Evolutionary conservation across 2,797 vertebrate genomes (phyloP).

Genomic region (Buceros bicornis): DNA sequence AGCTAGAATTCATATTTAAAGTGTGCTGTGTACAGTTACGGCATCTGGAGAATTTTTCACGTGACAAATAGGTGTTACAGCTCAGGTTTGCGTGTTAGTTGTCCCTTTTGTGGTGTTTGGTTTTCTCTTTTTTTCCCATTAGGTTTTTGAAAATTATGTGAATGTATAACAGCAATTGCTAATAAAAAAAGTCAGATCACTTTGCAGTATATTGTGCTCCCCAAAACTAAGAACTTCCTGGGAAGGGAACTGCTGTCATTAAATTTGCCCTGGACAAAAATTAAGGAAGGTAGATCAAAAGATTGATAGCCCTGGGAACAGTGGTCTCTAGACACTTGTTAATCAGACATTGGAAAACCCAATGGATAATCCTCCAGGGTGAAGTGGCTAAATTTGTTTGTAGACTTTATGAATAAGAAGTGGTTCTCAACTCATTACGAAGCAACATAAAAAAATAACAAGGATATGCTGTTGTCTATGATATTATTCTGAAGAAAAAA

Average conservation of each 20-base stretch:
- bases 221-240: neutral
- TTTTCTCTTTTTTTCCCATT: neutral
- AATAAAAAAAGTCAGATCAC: neutral
- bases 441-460: slow-evolving; percentile 43
- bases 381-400: slow-evolving; percentile 71
- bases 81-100: neutral
- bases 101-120: neutral
- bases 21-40: neutral
- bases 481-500: neutral
- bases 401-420: slow-evolving; percentile 70
- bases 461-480: slow-evolving; percentile 20
- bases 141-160: slow-evolving; percentile 4
- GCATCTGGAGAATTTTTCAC: neutral
- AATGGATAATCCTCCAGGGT: slow-evolving; percentile 56
- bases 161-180: neutral
- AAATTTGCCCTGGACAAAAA: slow-evolving; percentile 62
- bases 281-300: slow-evolving; percentile 48
- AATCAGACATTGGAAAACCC: slow-evolving; percentile 69
- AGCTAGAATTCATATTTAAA: slow-evolving; percentile 68
- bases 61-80: neutral
- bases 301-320: slow-evolving; percentile 58
- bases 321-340: slow-evolving; percentile 68
- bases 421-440: slow-evolving; percentile 52
- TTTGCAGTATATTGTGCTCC: neutral
- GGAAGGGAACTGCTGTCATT: slow-evolving; percentile 24